Evolutionary conservation across 1,140 invertebrate species (phyloP).

Genomic region (Trichoplusia ni): DNA sequence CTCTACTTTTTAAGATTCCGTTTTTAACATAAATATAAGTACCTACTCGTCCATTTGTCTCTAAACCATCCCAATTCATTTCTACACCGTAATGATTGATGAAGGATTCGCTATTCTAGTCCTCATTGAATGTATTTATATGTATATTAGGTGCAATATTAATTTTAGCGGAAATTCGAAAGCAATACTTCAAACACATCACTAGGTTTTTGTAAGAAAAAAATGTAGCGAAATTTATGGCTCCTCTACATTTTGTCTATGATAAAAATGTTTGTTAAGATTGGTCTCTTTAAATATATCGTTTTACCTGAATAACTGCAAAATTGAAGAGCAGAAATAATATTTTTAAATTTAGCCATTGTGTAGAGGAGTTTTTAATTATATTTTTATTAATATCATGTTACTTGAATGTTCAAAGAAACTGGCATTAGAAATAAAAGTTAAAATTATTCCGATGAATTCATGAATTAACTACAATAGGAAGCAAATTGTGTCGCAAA

Average conservation of each 20-base stretch:
- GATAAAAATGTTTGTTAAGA: not conserved
- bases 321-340: no score
- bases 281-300: not conserved
- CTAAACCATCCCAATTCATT: not conserved
- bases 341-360: no score
- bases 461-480: no score
- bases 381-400: no score
- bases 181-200: constrained; percentile 74
- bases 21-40: not conserved
- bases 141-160: constrained; percentile 63
- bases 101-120: not conserved
- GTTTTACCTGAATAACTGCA: no score
- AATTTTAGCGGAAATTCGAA: constrained; percentile 58
- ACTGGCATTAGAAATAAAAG: no score
- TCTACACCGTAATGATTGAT: not conserved
- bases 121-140: not conserved
- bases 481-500: no score
- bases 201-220: constrained; percentile 47
- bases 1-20: no score
- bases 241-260: no score
- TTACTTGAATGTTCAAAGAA: no score
- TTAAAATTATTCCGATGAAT: no score
- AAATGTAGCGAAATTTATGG: constrained; percentile 12
- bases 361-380: no score
- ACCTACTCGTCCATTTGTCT: not conserved